phyloP scores from a whole-genome alignment of 2,888 invertebrate species.

The Perdita meconis region DNA sequence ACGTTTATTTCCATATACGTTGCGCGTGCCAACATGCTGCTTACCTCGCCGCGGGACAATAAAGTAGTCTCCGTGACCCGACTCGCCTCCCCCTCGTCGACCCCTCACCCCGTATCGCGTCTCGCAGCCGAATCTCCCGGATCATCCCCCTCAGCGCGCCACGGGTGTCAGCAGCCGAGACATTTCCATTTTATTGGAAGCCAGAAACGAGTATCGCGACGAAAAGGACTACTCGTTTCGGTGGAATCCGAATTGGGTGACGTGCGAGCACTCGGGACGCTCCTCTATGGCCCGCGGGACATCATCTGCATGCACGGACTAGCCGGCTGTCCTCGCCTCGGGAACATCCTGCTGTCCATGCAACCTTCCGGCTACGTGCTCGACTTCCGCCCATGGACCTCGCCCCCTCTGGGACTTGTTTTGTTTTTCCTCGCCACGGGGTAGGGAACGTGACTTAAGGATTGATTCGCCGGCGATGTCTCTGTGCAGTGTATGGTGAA shows the following conservation, averaged over 20 bases:
- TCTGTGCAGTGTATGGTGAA: neutral
- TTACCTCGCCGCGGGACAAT: conserved; percentile 63
- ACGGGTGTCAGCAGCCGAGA: conserved; percentile 74
- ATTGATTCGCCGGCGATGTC: no score
- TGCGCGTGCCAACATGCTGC: conserved; percentile 67
- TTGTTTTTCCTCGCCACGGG: no score
- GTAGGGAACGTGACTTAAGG: no score
- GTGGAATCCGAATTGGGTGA: conserved; percentile 81
- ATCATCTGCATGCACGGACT: conserved; percentile 75
- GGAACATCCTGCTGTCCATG: conserved; percentile 18
- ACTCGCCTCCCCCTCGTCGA: neutral
- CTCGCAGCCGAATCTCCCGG: conserved; percentile 32
- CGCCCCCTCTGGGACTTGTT: conserved; percentile 24
- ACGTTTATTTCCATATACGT: conserved; percentile 64
- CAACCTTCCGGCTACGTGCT: conserved; percentile 6
- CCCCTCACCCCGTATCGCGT: conserved; percentile 20
- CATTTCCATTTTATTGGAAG: conserved; percentile 84
- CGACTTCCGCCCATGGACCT: neutral
- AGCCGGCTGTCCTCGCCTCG: conserved; percentile 30
- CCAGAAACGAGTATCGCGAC: conserved; percentile 71
- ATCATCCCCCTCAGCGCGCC: conserved; percentile 11
- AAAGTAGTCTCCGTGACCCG: conserved; percentile 55
- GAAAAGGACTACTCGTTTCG: conserved; percentile 57
- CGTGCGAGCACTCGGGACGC: conserved; percentile 72
- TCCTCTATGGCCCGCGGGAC: conserved; percentile 46